phyloP scores from a whole-genome alignment of 2,888 invertebrate genomes.

The Phortica magna region DNA sequence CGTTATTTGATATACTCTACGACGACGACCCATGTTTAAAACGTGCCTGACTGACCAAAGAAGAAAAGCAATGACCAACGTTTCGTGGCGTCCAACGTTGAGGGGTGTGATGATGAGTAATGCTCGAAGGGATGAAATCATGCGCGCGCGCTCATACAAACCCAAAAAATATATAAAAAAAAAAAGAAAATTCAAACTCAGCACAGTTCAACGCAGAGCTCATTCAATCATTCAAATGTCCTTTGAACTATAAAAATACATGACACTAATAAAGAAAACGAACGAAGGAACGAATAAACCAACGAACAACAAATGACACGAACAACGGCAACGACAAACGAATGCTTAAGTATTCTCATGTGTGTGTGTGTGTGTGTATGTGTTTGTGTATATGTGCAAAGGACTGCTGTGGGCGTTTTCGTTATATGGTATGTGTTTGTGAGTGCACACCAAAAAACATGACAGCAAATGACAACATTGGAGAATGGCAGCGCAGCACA shows the following conservation, averaged over 20 bases:
- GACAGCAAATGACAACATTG: constrained; percentile 19
- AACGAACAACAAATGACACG: constrained; percentile 63
- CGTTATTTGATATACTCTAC: constrained; percentile 75
- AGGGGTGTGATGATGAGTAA: constrained; percentile 39
- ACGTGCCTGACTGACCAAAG: constrained; percentile 62
- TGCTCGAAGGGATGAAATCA: constrained; percentile 75
- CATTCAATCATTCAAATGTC: constrained; percentile 77
- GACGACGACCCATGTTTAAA: constrained; percentile 57
- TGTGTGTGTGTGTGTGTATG: neutral
- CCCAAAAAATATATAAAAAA: neutral
- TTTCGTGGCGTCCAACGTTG: neutral
- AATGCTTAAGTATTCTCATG: constrained; percentile 2
- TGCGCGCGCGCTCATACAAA: constrained; percentile 62
- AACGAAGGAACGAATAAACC: constrained; percentile 45
- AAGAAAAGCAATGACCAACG: neutral
- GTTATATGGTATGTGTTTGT: constrained; percentile 32
- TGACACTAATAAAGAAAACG: constrained; percentile 77
- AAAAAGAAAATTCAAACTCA: neutral
- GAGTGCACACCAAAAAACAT: constrained; percentile 1
- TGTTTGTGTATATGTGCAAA: constrained; percentile 19
- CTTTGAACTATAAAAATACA: constrained; percentile 77
- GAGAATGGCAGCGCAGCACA: constrained; percentile 29
- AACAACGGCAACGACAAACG: constrained; percentile 36
- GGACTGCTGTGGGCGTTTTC: constrained; percentile 27
- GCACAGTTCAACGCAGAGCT: constrained; percentile 51